Conservation (phyloP, 1,140 invertebrate species). For the Oryzaephilus surinamensis region DNA sequence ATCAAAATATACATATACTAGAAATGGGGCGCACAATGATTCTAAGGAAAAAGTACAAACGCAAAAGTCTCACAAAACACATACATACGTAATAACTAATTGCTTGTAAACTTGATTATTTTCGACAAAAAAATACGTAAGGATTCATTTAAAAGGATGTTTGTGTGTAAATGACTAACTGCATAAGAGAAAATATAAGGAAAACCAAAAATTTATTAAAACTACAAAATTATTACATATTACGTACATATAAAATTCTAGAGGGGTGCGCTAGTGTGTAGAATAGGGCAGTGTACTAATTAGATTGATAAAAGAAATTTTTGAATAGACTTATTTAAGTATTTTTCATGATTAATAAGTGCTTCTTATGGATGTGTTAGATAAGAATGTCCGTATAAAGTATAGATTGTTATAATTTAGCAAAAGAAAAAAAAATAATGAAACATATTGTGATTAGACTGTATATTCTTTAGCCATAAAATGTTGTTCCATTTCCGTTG, state of each 20-base stretch:
- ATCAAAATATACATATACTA: too few relatives aligned
- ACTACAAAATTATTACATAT: too few relatives aligned
- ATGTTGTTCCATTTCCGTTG: slow-evolving; percentile 30
- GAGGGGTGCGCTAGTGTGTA: slow-evolving; percentile 19
- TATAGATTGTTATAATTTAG: slow-evolving; percentile 36
- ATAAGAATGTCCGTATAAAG: slow-evolving; percentile 33
- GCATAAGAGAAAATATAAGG: not conserved
- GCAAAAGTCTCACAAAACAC: too few relatives aligned
- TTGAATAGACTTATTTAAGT: slow-evolving; percentile 31
- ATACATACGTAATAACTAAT: not conserved
- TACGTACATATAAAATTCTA: slow-evolving; percentile 16
- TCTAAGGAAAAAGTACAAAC: too few relatives aligned
- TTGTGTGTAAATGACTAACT: too few relatives aligned
- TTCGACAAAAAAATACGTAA: too few relatives aligned
- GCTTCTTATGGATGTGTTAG: slow-evolving; percentile 40
- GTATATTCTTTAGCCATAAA: slow-evolving; percentile 33
- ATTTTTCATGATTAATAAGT: slow-evolving; percentile 39
- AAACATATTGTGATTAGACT: slow-evolving; percentile 38
- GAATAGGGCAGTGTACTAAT: slow-evolving; percentile 22
- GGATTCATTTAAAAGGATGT: too few relatives aligned
- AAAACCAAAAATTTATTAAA: too few relatives aligned
- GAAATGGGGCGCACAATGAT: too few relatives aligned
- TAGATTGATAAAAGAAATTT: slow-evolving; percentile 33
- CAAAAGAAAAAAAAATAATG: slow-evolving; percentile 21
- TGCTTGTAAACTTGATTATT: too few relatives aligned